phyloP scores from a whole-genome alignment of 1,140 invertebrate genomes.

The Tenebrio molitor region DNA sequence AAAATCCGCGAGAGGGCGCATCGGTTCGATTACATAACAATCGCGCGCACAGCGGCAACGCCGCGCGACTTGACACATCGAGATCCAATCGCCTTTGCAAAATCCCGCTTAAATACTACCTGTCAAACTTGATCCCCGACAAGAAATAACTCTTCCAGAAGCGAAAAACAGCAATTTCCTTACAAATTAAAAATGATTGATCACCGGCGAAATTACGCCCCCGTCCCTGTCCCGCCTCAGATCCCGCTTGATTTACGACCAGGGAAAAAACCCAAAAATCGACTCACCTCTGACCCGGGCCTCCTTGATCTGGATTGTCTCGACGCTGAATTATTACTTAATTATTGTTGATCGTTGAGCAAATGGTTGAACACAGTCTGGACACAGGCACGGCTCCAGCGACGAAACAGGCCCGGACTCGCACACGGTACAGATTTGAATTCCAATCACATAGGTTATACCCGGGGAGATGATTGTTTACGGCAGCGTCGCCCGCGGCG shows the following conservation, averaged over 20 bases:
- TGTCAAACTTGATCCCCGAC: no score
- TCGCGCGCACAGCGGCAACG: no score
- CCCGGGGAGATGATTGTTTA: not conserved
- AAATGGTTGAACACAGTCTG: not conserved
- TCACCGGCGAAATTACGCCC: not conserved
- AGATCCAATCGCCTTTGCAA: no score
- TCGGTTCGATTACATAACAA: no score
- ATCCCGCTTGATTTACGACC: not conserved
- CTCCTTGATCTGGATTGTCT: conserved; percentile 2
- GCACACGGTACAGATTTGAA: not conserved
- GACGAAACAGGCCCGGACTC: conserved; percentile 2
- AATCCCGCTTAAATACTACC: no score
- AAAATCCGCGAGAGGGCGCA: no score
- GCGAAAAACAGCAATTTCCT: not conserved
- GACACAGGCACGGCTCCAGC: not conserved
- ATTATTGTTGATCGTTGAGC: not conserved
- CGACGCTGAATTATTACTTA: conserved; percentile 9
- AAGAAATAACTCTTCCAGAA: no score
- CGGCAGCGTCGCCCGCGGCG: not conserved
- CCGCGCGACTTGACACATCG: no score
- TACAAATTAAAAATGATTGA: not conserved
- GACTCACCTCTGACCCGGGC: conserved; percentile 21
- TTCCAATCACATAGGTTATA: conserved; percentile 1
- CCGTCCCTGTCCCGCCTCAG: not conserved
- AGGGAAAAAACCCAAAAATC: not conserved